Base-by-base conservation (phyloP, 2,888 invertebrate genomes). In the Drosophila ezoana region DNA sequence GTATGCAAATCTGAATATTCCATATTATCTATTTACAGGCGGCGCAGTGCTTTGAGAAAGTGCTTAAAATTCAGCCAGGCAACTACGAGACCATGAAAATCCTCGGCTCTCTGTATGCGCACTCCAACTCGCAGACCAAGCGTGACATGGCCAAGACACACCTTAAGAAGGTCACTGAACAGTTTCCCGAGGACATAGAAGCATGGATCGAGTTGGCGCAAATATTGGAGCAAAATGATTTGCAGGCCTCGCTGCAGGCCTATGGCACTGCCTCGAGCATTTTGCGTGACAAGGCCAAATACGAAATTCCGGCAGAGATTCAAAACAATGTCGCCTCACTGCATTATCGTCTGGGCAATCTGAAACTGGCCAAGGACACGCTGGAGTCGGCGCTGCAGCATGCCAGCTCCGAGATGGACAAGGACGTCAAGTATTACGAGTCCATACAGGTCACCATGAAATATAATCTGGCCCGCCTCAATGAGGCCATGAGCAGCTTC, bases 1-100 rank as follows among this genome's bases (percentile, higher is more conserved):
- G 10, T 14, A 28, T 10, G 14, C 10, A 14, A n/a, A 16, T 45
- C 0, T 3, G 13, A 3, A 35, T 54, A 8, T 16, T 20, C 10
- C 4, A 0, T 5, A 4, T 20, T 8, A 6, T 14, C 6, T 20
- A 14, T 48, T 51, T 86, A 49, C 89, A 98, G 98, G 99, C 99
- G 0, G 97, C 99, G 0, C 97, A 97, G 91, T 99, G 99, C 91
- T 99, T 99, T 92, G 99, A 99, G 93, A 99, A 98, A 93, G 99
- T 99, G 1, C 93, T 99, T 5, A 99, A 99, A 93, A 97, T 95
- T 0, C 98, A 98, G 91, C 98, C 99, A 0, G 98, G 98, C 37
- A 99, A 99, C 93, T 99, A 99, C 90, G 99, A 99, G 92, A 99
- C 99, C 0, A 98, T 99, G 98, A 99, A 99, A 93, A 99, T 99